Base-by-base conservation (phyloP, 1,140 invertebrate species). In the Bradysia coprophila region DNA sequence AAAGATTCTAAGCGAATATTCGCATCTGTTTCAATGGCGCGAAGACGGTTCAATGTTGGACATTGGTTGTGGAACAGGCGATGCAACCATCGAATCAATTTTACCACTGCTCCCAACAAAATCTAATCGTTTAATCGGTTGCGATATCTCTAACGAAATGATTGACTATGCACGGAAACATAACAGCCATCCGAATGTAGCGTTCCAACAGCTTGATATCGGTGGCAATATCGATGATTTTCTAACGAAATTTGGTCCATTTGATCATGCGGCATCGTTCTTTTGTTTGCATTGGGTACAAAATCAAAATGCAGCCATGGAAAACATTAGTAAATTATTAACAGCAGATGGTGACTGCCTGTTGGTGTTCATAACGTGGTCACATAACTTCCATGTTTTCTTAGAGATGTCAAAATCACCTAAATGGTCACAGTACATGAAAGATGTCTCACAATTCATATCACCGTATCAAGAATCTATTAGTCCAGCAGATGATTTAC, bases 201-300 rank as follows among this genome's bases (percentile, higher is more conserved):
- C 16, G 21, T 38, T 38, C 21, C n/a, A 38, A 18, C 18, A 38
- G 21, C 11, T 84, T 43, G 76, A 88, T 50, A 78, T 87, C 37
- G 68, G 69, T 1, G 51, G 55, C 3, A 52, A 71, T 0, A 4
- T 38, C 3, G 36, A 38, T 5, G 34, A 8, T 21, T 59, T 15
- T 53, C 54, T 0, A 36, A 46, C 18, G 44, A 53, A n/a, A 21
- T 56, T 8, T 1, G 67, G 57, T 13, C 55, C 58, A 22, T 85
- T 79, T 48, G 67, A 79, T 45, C 80, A 84, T 50, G 70, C 73
- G 1, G 73, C 83, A 39, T 87, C 83, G 0, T 85, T 87, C 49
- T 84, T 85, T 52, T 81, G 82, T 46, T 61, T 88, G 1, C 83
- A 88, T 49, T 89, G 83, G 83, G 74, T 85, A 22, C 71, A 74